Percentiles rank a stretch among this genome's conserved stretches.
Evolutionary conservation across 92 coral and sea anemone genomes (phyloP).

Genomic region (Zoanthus solanderi): DNA sequence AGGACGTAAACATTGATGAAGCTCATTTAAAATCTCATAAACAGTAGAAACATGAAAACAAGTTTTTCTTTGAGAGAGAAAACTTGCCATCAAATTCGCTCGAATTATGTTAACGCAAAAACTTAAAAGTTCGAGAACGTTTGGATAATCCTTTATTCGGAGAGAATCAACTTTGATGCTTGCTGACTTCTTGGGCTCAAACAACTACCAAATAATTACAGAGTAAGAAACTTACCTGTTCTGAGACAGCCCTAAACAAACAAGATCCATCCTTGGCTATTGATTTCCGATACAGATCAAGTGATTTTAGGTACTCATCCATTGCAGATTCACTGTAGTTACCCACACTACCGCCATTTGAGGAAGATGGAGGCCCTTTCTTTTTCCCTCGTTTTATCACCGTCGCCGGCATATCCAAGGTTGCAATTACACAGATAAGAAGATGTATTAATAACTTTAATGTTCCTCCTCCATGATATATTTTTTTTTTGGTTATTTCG

Average conservation of each 20-base stretch:
- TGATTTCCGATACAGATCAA: slow-evolving; percentile 89
- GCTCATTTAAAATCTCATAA: neutral
- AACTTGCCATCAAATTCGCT: neutral
- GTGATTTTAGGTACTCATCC: slow-evolving; percentile 84
- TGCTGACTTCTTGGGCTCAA: neutral
- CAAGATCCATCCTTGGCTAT: slow-evolving; percentile 99
- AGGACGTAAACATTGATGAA: slow-evolving; percentile 6
- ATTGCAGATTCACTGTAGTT: slow-evolving; percentile 90
- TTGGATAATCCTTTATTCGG: neutral
- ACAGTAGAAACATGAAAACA: neutral
- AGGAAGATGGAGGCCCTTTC: slow-evolving; percentile 63
- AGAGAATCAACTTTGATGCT: neutral
- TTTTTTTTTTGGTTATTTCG: slow-evolving; percentile 13
- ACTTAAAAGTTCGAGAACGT: slow-evolving; percentile 21
- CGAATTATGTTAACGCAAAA: neutral
- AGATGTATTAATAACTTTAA: neutral
- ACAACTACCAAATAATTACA: slow-evolving; percentile 13
- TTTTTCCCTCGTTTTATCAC: slow-evolving; percentile 83
- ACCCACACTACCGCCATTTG: slow-evolving; percentile 68
- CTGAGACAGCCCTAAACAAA: slow-evolving; percentile 99
- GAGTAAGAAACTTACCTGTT: slow-evolving; percentile 75
- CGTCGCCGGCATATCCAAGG: slow-evolving; percentile 78
- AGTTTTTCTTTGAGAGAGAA: neutral
- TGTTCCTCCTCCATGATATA: slow-evolving; percentile 23
- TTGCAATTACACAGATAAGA: slow-evolving; percentile 20